phyloP scores from a whole-genome alignment of 2,888 invertebrate species.

The Arctia plantaginis region DNA sequence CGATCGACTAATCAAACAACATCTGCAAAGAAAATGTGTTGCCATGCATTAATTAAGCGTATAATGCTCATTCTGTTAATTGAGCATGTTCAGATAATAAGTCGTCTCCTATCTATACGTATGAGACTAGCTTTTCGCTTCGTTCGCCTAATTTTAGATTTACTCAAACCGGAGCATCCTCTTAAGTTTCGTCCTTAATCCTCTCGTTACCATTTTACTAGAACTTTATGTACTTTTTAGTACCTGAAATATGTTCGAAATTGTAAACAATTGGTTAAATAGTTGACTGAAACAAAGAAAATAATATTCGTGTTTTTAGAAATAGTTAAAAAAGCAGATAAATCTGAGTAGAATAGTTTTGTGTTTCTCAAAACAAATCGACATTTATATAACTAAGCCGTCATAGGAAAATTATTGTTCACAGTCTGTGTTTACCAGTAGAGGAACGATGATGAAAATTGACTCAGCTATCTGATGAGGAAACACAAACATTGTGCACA shows the following conservation, averaged over 20 bases:
- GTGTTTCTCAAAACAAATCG: slow-evolving; percentile 42
- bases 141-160: background rate
- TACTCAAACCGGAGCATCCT: background rate
- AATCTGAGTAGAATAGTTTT: slow-evolving; percentile 18
- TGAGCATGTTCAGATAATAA: slow-evolving; percentile 32
- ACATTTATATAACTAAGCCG: slow-evolving; percentile 33
- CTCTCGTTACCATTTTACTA: no score
- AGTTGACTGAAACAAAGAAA: background rate
- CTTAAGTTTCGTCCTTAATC: background rate
- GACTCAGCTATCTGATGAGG: slow-evolving; percentile 66
- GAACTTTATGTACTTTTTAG: background rate
- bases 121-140: background rate
- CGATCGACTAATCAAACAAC: background rate
- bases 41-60: slow-evolving; percentile 7
- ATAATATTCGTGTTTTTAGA: background rate
- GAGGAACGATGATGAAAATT: no score
- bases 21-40: slow-evolving; percentile 15
- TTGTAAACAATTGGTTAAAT: background rate
- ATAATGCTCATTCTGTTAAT: slow-evolving; percentile 29
- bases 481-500: slow-evolving; percentile 63
- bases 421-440: slow-evolving; percentile 54
- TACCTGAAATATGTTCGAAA: background rate
- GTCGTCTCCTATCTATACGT: background rate
- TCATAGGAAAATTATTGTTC: slow-evolving; percentile 56
- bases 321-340: slow-evolving; percentile 24